phyloP scores from a whole-genome alignment of 2,113 vertebrate species.

The Centropristis striata region DNA sequence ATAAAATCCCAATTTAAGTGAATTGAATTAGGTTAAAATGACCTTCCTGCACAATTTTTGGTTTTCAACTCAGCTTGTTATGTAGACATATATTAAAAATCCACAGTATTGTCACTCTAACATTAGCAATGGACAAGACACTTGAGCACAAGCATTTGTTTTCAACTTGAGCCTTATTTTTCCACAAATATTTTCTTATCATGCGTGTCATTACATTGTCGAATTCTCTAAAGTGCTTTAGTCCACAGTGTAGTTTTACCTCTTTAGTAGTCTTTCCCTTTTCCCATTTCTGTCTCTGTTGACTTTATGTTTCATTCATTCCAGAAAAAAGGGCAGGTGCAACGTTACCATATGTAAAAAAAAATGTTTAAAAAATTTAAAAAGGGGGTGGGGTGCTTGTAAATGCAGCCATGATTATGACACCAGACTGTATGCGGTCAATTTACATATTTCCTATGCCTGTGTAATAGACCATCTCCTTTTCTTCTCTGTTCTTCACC shows the following conservation, averaged over 20 bases:
- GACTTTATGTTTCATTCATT: conserved; percentile 58
- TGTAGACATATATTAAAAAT: not conserved
- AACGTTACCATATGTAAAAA: conserved; percentile 33
- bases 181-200: conserved; percentile 8
- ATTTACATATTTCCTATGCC: conserved; percentile 44
- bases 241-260: not conserved
- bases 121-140: conserved; percentile 33
- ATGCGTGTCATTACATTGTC: not conserved
- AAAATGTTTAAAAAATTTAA: not conserved
- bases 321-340: conserved; percentile 46
- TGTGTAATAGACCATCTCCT: conserved; percentile 14
- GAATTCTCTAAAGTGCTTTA: conserved; percentile 18
- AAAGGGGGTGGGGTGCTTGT: not conserved
- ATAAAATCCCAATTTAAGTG: not conserved
- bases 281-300: not conserved
- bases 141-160: conserved; percentile 6
- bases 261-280: not conserved
- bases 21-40: not conserved
- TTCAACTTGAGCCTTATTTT: conserved; percentile 20
- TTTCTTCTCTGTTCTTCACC: conserved; percentile 34
- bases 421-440: conserved; percentile 13
- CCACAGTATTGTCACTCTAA: conserved; percentile 8
- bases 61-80: not conserved
- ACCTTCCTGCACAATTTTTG: not conserved
- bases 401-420: conserved; percentile 32